A percentile compares a stretch with the other conserved stretches of the same genome.
Evolutionary conservation across 1,140 invertebrate genomes (phyloP).

Genomic region (Drosophila ohnishii): DNA sequence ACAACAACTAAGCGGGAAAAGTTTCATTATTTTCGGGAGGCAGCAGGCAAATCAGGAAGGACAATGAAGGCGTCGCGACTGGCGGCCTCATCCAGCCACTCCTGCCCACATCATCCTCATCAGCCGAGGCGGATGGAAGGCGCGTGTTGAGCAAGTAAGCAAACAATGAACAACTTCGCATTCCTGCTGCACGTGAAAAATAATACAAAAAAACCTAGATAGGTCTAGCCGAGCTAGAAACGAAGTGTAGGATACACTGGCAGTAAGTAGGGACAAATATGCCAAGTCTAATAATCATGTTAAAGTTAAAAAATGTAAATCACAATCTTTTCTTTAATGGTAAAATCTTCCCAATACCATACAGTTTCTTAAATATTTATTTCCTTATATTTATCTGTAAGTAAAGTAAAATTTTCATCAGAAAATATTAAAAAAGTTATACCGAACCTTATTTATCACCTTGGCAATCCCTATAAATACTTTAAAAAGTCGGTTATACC

Average conservation of each 20-base stretch:
- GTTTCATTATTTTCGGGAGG: slow-evolving; percentile 50
- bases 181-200: slow-evolving; percentile 41
- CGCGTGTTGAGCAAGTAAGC: slow-evolving; percentile 75
- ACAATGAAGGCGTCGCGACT: slow-evolving; percentile 58
- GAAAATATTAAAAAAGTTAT: no score
- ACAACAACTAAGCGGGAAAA: slow-evolving; percentile 47
- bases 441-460: neutral
- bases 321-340: no score
- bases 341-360: no score
- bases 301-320: no score
- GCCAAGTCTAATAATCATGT: neutral
- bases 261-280: no score
- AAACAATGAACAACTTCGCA: slow-evolving; percentile 75
- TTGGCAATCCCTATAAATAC: neutral
- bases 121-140: slow-evolving; percentile 34
- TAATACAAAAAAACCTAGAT: slow-evolving; percentile 11
- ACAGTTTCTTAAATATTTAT: no score
- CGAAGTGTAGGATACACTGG: neutral
- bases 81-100: slow-evolving; percentile 49
- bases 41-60: slow-evolving; percentile 72
- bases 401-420: no score
- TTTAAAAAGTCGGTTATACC: neutral
- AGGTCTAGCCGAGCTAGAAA: neutral
- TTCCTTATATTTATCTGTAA: no score
- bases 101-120: slow-evolving; percentile 8